Base-by-base conservation (phyloP, 1,140 invertebrate genomes). In the Heliconius melpomene region DNA sequence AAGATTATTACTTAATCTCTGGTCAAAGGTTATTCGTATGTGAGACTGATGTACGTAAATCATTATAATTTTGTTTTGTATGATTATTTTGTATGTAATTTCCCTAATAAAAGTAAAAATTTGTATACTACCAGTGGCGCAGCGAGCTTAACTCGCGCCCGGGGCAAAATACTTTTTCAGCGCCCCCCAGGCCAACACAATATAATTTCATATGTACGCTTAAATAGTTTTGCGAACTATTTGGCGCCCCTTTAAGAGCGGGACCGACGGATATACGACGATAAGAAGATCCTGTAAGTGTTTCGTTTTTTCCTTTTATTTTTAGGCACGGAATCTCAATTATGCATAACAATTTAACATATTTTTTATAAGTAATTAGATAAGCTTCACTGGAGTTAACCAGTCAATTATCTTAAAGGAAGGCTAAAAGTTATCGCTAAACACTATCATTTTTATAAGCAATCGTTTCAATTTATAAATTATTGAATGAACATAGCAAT, bases 371-470 rank as follows among this genome's bases (percentile, higher is more conserved):
- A 66, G 60, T 66, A 66, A 40, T 77, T 40, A 79, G 77, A 79
- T 74, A 79, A 66, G 8, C 52, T 60, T 29, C 36, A 70, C 38
- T 79, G 57, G 50, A 32, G 66, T 29, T 54, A 13, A 79, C 66
- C 11, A 71, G 78, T 32, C 8, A 50, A 20, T 75, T 79, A 79
- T 79, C 78, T 54, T 26, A 54, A 71, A 54, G 8, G 13, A 8
- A 70, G 60, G 73, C 72, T 70, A 50, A 79, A 79, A 40, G 78
- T 50, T 79, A 79, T 79, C 78, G 40, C 29, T 40, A 57, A 52
- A 29, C 36, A 66, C 54, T 74, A 79, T 79, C 72, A 20, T 71
- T 66, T 74, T 75, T 52, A 66, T 66, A 76, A 76, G 36, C 36
- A 66, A 54, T 40, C 38, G 11, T 23, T 66, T 76, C 74, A 66